Percentiles rank a stretch among this genome's conserved stretches.
These are phyloP conservation scores for Salticus scenicus DNA, from an alignment of 2,888 invertebrate species.

Conservation along the genomic window DNA sequence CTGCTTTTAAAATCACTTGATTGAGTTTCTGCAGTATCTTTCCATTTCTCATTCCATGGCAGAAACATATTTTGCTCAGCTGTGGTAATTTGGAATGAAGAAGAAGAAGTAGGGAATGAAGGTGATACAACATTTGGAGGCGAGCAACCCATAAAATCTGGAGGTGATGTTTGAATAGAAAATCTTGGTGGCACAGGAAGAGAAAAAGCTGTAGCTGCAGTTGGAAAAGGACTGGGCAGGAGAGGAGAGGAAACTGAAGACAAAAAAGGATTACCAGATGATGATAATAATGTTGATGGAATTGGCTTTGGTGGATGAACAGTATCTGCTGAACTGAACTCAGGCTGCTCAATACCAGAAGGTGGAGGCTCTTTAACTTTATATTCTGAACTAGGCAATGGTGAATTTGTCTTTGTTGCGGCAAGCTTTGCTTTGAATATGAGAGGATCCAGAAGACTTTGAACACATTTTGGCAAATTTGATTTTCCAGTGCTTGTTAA, in stretches of 20 bases:
- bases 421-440: constrained; percentile 54
- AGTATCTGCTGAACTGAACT: not conserved
- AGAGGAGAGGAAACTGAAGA: not conserved
- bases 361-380: constrained; percentile 46
- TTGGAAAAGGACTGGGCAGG: too few species aligned
- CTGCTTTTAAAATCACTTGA: not conserved
- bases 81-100: constrained; percentile 14
- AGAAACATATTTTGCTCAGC: constrained; percentile 19
- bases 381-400: constrained; percentile 11
- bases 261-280: not conserved
- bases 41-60: constrained; percentile 26
- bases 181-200: constrained; percentile 41
- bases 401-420: constrained; percentile 24
- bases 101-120: constrained; percentile 39
- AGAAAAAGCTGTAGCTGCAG: constrained; percentile 41
- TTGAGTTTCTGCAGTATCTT: not conserved
- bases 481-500: too few species aligned
- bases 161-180: constrained; percentile 46
- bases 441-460: constrained; percentile 45
- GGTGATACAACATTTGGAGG: constrained; percentile 20
- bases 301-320: not conserved
- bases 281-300: not conserved
- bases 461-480: constrained; percentile 49
- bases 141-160: constrained; percentile 21
- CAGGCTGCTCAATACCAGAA: constrained; percentile 48